Conservation (phyloP, 2,888 invertebrate species). For the Drosophila lacicola region DNA sequence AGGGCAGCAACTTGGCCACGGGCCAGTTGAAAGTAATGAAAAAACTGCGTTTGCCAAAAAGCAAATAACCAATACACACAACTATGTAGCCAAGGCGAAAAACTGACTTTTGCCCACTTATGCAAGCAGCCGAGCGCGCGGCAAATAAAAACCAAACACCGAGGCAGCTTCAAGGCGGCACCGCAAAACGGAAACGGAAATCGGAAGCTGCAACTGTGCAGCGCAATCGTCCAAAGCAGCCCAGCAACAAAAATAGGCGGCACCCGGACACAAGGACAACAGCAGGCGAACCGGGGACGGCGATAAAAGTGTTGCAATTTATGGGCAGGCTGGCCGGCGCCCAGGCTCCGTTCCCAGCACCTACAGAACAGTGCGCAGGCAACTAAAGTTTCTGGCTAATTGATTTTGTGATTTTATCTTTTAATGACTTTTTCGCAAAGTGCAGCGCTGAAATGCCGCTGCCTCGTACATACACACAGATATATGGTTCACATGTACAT, state of each 20-base stretch:
- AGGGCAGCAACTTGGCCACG: slow-evolving; percentile 61
- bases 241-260: slow-evolving; percentile 71
- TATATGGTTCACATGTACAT: slow-evolving; percentile 14
- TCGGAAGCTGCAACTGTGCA: slow-evolving; percentile 79
- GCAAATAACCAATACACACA: slow-evolving; percentile 49
- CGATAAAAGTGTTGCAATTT: slow-evolving; percentile 81
- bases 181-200: slow-evolving; percentile 79
- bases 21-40: slow-evolving; percentile 76
- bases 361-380: slow-evolving; percentile 28
- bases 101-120: slow-evolving; percentile 70
- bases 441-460: slow-evolving; percentile 49
- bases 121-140: slow-evolving; percentile 70
- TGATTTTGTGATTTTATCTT: slow-evolving; percentile 82
- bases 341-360: slow-evolving; percentile 38
- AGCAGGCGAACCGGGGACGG: slow-evolving; percentile 41
- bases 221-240: slow-evolving; percentile 63
- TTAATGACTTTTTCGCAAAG: slow-evolving; percentile 78
- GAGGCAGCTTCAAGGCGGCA: slow-evolving; percentile 70
- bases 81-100: slow-evolving; percentile 59
- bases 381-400: slow-evolving; percentile 79
- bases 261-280: slow-evolving; percentile 62
- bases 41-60: slow-evolving; percentile 77
- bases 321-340: slow-evolving; percentile 74
- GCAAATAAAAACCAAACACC: slow-evolving; percentile 73
- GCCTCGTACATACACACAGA: neutral